These are phyloP conservation scores for Varanus komodoensis DNA, from an alignment of 2,113 vertebrate genomes.

Conservation along the genomic window DNA sequence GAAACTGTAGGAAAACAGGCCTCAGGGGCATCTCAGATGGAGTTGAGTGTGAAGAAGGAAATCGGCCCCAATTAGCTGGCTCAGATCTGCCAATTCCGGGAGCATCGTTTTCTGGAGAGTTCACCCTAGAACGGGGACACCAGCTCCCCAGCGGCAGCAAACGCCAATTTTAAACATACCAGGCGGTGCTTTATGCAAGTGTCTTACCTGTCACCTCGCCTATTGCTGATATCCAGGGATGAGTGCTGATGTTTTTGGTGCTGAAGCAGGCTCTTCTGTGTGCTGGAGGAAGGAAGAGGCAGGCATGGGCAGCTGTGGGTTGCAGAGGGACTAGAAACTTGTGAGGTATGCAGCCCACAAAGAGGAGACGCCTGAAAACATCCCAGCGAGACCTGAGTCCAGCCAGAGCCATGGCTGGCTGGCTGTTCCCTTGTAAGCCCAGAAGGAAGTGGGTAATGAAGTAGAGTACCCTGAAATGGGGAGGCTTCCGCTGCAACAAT, in stretches of 20 bases:
- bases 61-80: conserved; percentile 49
- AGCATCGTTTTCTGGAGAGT: conserved; percentile 13
- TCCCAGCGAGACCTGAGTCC: too few relatives aligned
- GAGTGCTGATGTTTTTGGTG: background rate
- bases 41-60: conserved; percentile 28
- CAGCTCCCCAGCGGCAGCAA: background rate
- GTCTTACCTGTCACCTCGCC: too few relatives aligned
- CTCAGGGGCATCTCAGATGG: conserved; percentile 43
- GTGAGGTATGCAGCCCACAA: too few relatives aligned
- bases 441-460: too few relatives aligned
- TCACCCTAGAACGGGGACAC: background rate
- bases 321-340: too few relatives aligned
- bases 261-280: background rate
- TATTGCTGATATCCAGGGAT: background rate
- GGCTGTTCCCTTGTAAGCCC: too few relatives aligned
- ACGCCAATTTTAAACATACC: background rate
- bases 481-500: too few relatives aligned
- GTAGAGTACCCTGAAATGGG: too few relatives aligned
- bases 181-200: background rate
- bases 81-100: conserved; percentile 40
- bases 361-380: too few relatives aligned
- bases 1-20: conserved; percentile 55
- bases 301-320: too few relatives aligned
- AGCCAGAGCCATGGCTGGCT: too few relatives aligned
- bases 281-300: too few relatives aligned